phyloP scores from a whole-genome alignment of 2,888 invertebrate species.

The Lathronympha strigana region DNA sequence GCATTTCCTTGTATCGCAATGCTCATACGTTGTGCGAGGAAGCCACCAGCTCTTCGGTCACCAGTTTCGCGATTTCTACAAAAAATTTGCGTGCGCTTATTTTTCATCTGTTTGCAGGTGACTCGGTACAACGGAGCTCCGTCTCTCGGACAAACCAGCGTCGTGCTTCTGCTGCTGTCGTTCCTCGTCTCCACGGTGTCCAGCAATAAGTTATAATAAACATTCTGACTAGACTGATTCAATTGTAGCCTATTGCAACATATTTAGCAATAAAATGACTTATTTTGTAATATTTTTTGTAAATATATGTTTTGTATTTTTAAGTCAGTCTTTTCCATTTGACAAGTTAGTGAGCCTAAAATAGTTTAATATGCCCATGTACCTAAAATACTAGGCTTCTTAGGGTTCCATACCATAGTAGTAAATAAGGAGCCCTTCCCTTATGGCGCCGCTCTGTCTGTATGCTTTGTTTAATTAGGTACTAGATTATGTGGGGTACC shows the following conservation, averaged over 20 bases:
- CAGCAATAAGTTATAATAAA: slow-evolving; percentile 15
- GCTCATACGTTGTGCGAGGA: too few species aligned
- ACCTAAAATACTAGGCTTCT: too few species aligned
- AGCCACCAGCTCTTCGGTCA: too few species aligned
- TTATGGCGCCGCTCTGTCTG: too few species aligned
- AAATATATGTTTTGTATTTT: slow-evolving; percentile 2
- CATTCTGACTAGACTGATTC: not conserved
- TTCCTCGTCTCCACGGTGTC: slow-evolving; percentile 9
- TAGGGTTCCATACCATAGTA: too few species aligned
- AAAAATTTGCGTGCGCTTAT: not conserved
- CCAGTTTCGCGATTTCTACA: not conserved
- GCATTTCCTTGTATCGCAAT: too few species aligned
- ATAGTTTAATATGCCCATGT: too few species aligned
- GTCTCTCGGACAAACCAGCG: slow-evolving; percentile 14
- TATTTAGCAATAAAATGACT: not conserved
- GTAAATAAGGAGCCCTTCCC: too few species aligned
- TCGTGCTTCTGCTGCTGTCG: not conserved
- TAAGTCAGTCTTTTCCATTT: too few species aligned
- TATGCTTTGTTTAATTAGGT: too few species aligned
- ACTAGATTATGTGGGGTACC: too few species aligned
- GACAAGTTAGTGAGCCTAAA: too few species aligned
- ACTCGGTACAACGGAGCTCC: slow-evolving; percentile 21
- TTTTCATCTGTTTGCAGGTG: slow-evolving; percentile 12
- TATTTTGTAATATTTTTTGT: slow-evolving; percentile 15
- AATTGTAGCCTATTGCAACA: slow-evolving; percentile 1